These are phyloP conservation scores for Palythoa grandis DNA, from an alignment of 92 coral and sea anemone species.

Conservation along the genomic window DNA sequence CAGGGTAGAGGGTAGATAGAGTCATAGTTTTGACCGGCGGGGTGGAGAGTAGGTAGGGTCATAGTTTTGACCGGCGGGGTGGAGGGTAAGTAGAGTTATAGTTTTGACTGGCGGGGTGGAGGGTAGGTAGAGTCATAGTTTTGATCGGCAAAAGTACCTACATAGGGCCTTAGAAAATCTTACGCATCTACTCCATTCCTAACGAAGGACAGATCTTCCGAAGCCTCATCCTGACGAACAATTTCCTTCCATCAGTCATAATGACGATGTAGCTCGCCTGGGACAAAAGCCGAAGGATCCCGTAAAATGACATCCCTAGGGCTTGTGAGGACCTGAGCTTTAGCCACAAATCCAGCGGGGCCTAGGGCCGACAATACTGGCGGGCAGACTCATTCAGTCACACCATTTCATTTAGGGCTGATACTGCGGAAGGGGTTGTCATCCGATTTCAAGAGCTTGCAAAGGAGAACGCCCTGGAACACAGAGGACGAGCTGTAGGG, in stretches of 20 bases:
- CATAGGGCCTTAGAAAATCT: neutral
- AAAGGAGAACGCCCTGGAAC: conserved; percentile 34
- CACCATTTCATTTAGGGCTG: conserved; percentile 61
- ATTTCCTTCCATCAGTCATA: neutral
- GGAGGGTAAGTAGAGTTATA: no score
- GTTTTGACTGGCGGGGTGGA: no score
- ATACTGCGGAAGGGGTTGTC: neutral
- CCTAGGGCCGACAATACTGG: conserved; percentile 55
- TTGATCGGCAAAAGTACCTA: conserved; percentile 46
- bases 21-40: no score
- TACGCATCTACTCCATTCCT: neutral
- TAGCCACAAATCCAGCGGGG: conserved; percentile 59
- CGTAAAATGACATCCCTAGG: conserved; percentile 46
- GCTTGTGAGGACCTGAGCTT: conserved; percentile 36
- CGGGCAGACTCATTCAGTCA: conserved; percentile 63
- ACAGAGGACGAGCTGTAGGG: neutral
- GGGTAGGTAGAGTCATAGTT: conserved; percentile 58
- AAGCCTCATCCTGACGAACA: neutral
- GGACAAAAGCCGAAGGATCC: conserved; percentile 38
- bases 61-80: no score
- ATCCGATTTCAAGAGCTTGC: conserved; percentile 46
- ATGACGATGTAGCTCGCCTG: neutral
- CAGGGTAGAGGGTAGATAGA: no score
- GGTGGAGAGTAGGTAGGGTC: no score
- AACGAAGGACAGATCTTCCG: neutral